phyloP scores from a whole-genome alignment of 1,140 invertebrate species.

The Armadillidium nasatum region DNA sequence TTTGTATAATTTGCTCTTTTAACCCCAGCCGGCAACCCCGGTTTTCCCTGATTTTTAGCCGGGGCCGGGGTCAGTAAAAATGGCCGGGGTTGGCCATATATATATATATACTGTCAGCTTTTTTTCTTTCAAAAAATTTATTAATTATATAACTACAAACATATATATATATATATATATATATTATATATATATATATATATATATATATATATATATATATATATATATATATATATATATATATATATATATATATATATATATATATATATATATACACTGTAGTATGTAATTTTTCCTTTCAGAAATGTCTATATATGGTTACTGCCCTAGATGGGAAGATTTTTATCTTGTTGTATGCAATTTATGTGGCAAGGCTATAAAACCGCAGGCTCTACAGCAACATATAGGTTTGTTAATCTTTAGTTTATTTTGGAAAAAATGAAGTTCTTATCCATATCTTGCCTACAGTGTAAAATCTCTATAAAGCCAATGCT shows the following conservation, averaged over 20 bases:
- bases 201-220: constrained; percentile 3
- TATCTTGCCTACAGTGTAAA: no score
- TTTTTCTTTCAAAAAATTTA: no score
- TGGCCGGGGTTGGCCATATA: no score
- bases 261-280: constrained; percentile 1
- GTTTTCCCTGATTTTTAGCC: no score
- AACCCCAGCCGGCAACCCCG: no score
- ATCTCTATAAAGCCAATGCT: no score
- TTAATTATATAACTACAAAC: no score
- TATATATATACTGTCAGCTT: no score
- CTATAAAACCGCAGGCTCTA: constrained; percentile 55
- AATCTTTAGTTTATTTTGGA: no score
- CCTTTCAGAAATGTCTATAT: constrained; percentile 54
- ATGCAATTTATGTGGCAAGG: constrained; percentile 54
- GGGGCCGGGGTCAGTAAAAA: no score
- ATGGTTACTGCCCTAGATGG: constrained; percentile 54
- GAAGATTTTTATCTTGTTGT: constrained; percentile 56
- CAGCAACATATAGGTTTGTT: constrained; percentile 49
- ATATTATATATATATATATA: background rate
- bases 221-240: constrained; percentile 7
- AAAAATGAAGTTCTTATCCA: no score
- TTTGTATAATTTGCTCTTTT: no score
- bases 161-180: background rate
- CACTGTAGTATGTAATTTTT: constrained; percentile 32
- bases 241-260: background rate